These are phyloP conservation scores for Hydrochoerus hydrochaeris DNA, from an alignment of 2,113 vertebrate species.

Conservation along the genomic window DNA sequence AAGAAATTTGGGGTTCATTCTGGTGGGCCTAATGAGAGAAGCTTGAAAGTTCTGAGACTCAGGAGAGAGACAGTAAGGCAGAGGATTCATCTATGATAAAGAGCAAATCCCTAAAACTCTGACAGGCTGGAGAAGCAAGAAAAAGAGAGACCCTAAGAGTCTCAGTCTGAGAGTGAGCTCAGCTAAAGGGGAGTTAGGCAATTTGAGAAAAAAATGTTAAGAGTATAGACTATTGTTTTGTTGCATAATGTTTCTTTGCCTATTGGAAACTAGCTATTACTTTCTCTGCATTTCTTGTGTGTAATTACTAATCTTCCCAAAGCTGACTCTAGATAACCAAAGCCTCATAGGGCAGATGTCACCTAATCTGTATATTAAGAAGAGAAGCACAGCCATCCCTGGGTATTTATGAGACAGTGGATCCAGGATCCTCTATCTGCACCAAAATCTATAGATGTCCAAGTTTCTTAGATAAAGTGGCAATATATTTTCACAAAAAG, in stretches of 20 bases:
- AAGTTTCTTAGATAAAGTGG: background rate
- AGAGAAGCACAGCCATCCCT: background rate
- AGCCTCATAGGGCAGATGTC: background rate
- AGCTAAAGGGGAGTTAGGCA: background rate
- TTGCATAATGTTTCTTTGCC: background rate
- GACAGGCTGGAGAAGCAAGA: background rate
- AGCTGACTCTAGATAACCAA: background rate
- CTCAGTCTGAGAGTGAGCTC: background rate
- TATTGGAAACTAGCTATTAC: background rate
- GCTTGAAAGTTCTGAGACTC: background rate
- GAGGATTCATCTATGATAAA: background rate
- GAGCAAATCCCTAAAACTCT: background rate
- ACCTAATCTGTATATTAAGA: conserved; percentile 16
- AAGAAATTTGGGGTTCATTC: background rate
- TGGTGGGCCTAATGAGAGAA: background rate
- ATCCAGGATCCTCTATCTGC: background rate
- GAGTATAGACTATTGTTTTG: background rate
- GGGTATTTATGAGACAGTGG: too few species aligned
- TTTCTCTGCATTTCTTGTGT: conserved; percentile 12
- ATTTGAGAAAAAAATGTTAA: background rate
- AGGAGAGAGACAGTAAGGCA: background rate
- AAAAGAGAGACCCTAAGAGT: background rate
- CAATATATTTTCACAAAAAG: background rate
- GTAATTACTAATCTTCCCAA: conserved; percentile 3
- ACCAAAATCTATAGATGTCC: background rate